phyloP scores from a whole-genome alignment of 2,113 vertebrate genomes.

The Oxyura jamaicensis region DNA sequence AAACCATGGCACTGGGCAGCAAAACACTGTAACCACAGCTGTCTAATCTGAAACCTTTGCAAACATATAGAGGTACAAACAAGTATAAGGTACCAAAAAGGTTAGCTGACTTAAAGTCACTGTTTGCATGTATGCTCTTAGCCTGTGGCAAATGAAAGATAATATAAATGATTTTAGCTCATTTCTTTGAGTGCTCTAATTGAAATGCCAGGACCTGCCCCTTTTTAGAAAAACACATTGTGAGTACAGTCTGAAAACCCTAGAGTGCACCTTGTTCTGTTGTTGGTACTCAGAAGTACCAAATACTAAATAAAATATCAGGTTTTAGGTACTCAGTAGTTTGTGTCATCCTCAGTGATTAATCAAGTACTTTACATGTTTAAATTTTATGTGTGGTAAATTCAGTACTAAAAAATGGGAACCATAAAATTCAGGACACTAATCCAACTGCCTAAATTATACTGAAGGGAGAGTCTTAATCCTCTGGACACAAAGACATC shows the following conservation, averaged over 20 bases:
- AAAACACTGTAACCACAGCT: not conserved
- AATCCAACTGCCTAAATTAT: not conserved
- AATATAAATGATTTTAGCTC: not conserved
- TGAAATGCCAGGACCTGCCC: not conserved
- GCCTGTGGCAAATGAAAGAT: not conserved
- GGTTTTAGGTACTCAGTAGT: not conserved
- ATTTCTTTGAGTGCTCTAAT: not conserved
- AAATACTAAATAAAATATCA: not conserved
- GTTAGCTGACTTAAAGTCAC: not conserved
- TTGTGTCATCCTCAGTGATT: not conserved
- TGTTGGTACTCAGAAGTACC: not conserved
- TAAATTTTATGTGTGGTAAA: not conserved
- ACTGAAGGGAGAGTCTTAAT: accelerated
- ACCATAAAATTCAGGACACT: not conserved
- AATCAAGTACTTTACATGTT: not conserved
- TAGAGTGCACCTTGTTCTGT: not conserved
- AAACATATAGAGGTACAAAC: not conserved
- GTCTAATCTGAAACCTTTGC: constrained; percentile 8
- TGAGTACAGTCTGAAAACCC: not conserved
- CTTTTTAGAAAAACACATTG: not conserved
- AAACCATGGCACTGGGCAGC: not conserved
- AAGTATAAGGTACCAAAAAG: not conserved
- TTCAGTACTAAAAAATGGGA: not conserved
- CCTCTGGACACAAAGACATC: not conserved
- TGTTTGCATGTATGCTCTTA: not conserved